phyloP scores from a whole-genome alignment of 2,113 vertebrate genomes.

The Fulmarus glacialis region DNA sequence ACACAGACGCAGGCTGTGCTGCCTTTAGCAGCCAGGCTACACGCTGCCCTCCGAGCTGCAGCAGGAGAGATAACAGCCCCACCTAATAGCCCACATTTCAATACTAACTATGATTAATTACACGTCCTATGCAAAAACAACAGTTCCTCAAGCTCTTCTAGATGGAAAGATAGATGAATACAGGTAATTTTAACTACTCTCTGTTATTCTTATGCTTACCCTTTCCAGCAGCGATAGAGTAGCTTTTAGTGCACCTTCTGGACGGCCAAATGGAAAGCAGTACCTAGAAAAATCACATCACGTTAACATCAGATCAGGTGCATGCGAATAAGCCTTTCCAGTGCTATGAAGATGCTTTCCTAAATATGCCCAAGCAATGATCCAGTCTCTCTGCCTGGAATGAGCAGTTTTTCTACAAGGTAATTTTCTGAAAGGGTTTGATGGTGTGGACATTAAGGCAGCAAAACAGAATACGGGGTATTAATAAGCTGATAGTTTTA shows the following conservation, averaged over 20 bases:
- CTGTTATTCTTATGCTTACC: slow-evolving; percentile 75
- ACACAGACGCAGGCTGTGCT: background rate
- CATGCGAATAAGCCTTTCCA: background rate
- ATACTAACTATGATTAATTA: background rate
- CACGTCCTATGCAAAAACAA: accelerated
- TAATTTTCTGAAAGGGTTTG: background rate
- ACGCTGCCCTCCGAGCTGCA: background rate
- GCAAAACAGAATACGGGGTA: background rate
- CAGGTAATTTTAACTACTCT: background rate
- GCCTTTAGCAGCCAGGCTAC: background rate
- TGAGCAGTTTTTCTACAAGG: background rate
- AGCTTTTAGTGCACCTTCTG: slow-evolving; percentile 96
- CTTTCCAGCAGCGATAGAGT: slow-evolving; percentile 94
- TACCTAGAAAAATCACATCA: slow-evolving; percentile 82
- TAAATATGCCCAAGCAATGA: background rate
- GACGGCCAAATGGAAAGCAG: slow-evolving; percentile 98
- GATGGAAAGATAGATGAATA: background rate
- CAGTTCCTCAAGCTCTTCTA: background rate
- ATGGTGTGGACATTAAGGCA: background rate
- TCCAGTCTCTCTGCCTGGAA: background rate
- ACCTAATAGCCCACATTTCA: background rate
- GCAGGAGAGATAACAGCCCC: background rate
- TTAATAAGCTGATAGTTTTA: background rate
- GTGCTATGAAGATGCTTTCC: background rate
- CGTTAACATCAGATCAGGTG: background rate